These are phyloP conservation scores for Lerema accius DNA, from an alignment of 1,140 invertebrate species.

Conservation along the genomic window DNA sequence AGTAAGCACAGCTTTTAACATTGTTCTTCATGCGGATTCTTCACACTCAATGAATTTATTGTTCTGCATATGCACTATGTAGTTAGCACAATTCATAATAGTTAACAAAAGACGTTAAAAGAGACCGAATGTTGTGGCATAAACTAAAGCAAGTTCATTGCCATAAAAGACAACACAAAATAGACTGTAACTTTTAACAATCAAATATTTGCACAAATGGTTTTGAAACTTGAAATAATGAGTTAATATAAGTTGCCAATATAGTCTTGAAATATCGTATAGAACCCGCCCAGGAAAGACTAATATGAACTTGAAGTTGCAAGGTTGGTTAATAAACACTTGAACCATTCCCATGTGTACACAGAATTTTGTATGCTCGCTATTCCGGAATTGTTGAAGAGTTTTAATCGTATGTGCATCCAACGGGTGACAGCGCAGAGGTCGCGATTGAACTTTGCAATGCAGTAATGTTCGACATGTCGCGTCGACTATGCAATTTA, in stretches of 20 bases:
- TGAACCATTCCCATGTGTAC: background rate
- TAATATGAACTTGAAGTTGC: no score
- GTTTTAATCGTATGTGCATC: constrained; percentile 17
- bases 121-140: no score
- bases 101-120: background rate
- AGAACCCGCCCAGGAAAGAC: no score
- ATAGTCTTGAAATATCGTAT: no score
- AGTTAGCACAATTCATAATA: no score
- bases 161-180: no score
- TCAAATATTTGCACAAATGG: no score
- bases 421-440: background rate
- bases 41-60: constrained; percentile 5
- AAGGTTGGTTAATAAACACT: background rate
- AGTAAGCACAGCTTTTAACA: constrained; percentile 3
- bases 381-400: constrained; percentile 21
- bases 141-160: no score
- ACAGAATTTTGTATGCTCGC: background rate
- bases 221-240: no score
- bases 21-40: constrained; percentile 7
- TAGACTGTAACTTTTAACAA: no score
- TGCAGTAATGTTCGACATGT: constrained; percentile 22
- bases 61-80: background rate
- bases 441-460: constrained; percentile 18
- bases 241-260: no score
- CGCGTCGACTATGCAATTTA: constrained; percentile 21